Evolutionary conservation across 1,140 invertebrate genomes (phyloP), one percentile per base, ranked within the genome.

Genomic region (Aricia agestis): DNA sequence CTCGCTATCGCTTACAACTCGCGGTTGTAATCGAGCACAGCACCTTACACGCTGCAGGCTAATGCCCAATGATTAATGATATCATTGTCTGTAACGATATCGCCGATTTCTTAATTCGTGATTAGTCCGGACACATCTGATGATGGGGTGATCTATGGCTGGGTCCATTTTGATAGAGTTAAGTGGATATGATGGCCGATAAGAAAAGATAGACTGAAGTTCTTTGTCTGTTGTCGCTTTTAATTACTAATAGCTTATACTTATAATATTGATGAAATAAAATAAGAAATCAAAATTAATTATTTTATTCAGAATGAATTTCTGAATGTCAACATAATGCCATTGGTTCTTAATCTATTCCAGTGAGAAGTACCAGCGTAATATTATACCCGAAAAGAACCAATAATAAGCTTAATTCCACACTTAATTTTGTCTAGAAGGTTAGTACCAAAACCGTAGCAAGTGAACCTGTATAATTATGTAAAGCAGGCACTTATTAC

Each of bases 61-160:
- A 89, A 87, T 87, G 77, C 82, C 79, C 69, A 77, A 76, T 90
- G 86, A 90, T 88, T 90, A 84, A 90, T 88, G 87, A 82, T 85
- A 76, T 82, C 87, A 85, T 88, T 85, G 83, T 89, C 85, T 83
- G 79, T 79, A 80, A 83, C 81, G 74, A 85, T 83, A 82, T 84
- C 80, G 82, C 78, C 84, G 82, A 88, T 88, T 88, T 89, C 86
- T 86, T 89, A 86, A 88, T 89, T 86, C 84, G 70, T 87, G 83
- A 88, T 90, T 88, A 87, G 82, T 81, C 79, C 81, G 79, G 83
- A 78, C 66, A 85, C 67, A 73, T 74, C 75, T 79, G 70, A 77
- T 78, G 78, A 79, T 81, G 13, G 75, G 69, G 84, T 82, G 86
- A 88, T 59, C 78, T 78, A 87, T 85, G 36, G 36, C 71, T 68